phyloP scores from a whole-genome alignment of 2,113 vertebrate genomes.

The Calyptommatus sinebrachiatus region DNA sequence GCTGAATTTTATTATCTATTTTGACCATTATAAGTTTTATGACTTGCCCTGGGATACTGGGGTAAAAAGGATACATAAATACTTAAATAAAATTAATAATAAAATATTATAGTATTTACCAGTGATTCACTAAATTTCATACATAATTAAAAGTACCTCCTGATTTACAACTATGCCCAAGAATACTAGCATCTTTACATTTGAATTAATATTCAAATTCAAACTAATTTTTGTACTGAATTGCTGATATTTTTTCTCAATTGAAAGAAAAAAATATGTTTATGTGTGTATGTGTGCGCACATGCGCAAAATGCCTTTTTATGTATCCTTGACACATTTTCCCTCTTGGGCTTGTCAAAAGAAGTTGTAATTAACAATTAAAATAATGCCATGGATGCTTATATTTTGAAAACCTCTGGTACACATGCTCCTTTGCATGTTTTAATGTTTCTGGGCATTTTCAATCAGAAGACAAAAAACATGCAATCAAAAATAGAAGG shows the following conservation, averaged over 20 bases:
- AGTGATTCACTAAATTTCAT: background rate
- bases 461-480: constrained; percentile 2
- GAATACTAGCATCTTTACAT: background rate
- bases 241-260: background rate
- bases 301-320: background rate
- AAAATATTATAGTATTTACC: background rate
- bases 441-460: constrained; percentile 17
- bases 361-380: constrained; percentile 36
- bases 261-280: background rate
- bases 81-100: background rate
- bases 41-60: too few species aligned
- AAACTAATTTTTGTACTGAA: background rate
- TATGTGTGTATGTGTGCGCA: background rate
- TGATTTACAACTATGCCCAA: background rate
- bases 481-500: constrained; percentile 12
- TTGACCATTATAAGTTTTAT: too few species aligned
- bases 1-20: too few species aligned
- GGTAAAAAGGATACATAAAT: too few species aligned
- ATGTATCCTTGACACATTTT: constrained; percentile 40
- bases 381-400: constrained; percentile 14
- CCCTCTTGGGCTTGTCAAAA: background rate
- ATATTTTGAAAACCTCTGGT: constrained; percentile 40
- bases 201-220: background rate
- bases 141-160: background rate
- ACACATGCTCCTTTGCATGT: constrained; percentile 29